Conservation (phyloP, 2,797 vertebrate species). For the Myotis findleyi region DNA sequence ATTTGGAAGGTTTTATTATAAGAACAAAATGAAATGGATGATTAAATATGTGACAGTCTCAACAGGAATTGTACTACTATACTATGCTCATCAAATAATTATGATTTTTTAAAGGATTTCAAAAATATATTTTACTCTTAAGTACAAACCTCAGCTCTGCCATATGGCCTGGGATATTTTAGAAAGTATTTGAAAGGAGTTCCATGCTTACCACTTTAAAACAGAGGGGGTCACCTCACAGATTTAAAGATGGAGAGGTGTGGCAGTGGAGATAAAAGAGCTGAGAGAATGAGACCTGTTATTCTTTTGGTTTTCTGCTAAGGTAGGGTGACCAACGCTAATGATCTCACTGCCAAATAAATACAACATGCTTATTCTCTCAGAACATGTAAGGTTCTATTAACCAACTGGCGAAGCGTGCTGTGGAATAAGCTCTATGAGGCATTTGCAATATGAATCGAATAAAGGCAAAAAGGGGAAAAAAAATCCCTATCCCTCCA, state of each 20-base stretch:
- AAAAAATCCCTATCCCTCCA: background rate
- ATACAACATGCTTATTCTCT: background rate
- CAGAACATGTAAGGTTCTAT: background rate
- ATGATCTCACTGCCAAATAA: constrained; percentile 30
- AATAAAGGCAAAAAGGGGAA: background rate
- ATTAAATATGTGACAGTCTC: background rate
- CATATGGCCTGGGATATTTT: background rate
- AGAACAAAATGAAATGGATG: constrained; percentile 43
- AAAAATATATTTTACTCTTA: constrained; percentile 1
- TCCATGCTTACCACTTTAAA: constrained; percentile 2
- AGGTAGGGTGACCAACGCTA: background rate
- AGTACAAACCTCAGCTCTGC: background rate
- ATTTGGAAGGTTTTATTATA: constrained; percentile 34
- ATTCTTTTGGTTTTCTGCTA: constrained; percentile 10
- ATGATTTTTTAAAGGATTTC: constrained; percentile 19
- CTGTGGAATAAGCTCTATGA: background rate
- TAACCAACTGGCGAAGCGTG: background rate
- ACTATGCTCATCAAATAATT: background rate
- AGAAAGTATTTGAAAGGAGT: background rate
- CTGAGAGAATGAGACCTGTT: background rate
- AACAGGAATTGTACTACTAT: background rate
- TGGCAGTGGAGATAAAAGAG: background rate
- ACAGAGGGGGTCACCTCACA: background rate
- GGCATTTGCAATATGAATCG: background rate
- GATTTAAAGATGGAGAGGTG: background rate